Base-by-base conservation (phyloP, 2,797 vertebrate genomes). In the Channa striata region DNA sequence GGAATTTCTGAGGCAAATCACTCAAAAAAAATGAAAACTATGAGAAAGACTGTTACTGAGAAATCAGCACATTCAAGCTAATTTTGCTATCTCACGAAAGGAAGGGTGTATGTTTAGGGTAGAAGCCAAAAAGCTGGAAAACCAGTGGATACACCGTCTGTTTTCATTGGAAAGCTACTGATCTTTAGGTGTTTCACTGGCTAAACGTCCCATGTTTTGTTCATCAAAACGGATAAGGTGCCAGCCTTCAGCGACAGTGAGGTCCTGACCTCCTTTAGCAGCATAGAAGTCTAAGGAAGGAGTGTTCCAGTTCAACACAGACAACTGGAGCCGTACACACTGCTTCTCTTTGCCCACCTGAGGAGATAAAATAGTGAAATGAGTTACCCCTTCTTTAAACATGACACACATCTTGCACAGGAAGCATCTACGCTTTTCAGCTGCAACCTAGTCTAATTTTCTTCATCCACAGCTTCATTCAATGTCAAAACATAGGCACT, bases 221-320 rank as follows among this genome's bases (percentile, higher is more conserved):
- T 72, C 90, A 4, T 94, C 87, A 50, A 97, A 95, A 1, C 93
- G 86, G 47, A 97, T 86, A 9, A 68, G 59, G n/a, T 92, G 95
- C 95, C 95, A 95, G 49, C 95, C 96, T 74, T 96, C 94, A 0
- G 64, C 82, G 17, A 48, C 92, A 0, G 95, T 96, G 51, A 96
- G 84, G 72, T 97, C 87, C 75, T 83, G 85, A 58, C 93, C 96
- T 73, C 95, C 96, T 63, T 93, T 93, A 40, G 82, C 77, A 42
- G 89, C 79, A 54, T 96, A 97, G 71, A 97, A 96, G 33, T 94
- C 89, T 54, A 92, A 76, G 30, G 95, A 77, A 0, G 80, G 78
- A 20, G 78, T 89, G 71, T 96, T 97, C 95, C 95, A 95, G 59
- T 96, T 81, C 65, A 96, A 72, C 53, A 93, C 95, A 0, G 87